Evolutionary conservation across 1,140 invertebrate species (phyloP).

Genomic region (Ladona fulva): DNA sequence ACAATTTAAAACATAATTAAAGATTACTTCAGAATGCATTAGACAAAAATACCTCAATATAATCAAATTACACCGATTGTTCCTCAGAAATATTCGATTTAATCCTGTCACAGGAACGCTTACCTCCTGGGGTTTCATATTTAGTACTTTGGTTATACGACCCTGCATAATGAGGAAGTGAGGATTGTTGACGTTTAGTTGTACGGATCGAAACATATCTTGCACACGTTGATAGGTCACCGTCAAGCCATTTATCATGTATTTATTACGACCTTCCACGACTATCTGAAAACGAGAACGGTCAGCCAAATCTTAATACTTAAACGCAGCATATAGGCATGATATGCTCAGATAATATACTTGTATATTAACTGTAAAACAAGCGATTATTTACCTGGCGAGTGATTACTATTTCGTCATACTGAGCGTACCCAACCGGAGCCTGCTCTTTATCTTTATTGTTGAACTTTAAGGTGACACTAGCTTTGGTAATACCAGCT

Average conservation of each 20-base stretch:
- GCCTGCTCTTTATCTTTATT: conserved; percentile 75
- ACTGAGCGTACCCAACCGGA: conserved; percentile 87
- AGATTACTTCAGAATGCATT: neutral
- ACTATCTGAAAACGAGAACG: conserved; percentile 39
- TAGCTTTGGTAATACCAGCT: conserved; percentile 91
- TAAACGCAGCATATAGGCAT: too few relatives aligned
- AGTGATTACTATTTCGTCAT: conserved; percentile 87
- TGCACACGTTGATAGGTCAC: conserved; percentile 82
- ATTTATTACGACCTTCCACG: conserved; percentile 60
- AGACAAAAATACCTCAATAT: too few relatives aligned
- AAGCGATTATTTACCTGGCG: conserved; percentile 55
- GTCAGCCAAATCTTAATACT: too few relatives aligned
- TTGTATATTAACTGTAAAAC: conserved; percentile 6
- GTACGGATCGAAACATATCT: conserved; percentile 93
- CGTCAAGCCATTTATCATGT: conserved; percentile 87
- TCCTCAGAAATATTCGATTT: too few relatives aligned
- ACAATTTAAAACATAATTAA: neutral
- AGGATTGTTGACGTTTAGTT: conserved; percentile 98
- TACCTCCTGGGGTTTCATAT: conserved; percentile 96
- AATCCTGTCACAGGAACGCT: too few relatives aligned
- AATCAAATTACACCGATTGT: too few relatives aligned
- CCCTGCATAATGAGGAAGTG: conserved; percentile 99
- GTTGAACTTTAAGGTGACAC: conserved; percentile 93
- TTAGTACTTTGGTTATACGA: conserved; percentile 96
- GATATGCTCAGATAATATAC: too few relatives aligned